Base-by-base conservation (phyloP, 2,888 invertebrate genomes). In the Lingula anatina region DNA sequence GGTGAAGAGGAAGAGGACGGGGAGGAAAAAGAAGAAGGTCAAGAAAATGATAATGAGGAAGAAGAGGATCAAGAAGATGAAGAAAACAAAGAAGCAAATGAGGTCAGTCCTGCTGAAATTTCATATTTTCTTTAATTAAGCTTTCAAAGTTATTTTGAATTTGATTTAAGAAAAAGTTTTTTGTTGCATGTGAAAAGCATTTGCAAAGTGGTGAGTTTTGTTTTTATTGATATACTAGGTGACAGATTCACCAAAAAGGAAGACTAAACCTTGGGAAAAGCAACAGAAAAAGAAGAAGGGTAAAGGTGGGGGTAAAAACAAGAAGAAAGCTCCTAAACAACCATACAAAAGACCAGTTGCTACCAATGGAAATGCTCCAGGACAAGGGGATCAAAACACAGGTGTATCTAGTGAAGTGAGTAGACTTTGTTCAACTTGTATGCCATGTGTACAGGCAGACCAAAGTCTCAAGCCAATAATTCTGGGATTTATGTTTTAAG, bases 201-300 rank as follows among this genome's bases (percentile, higher is more conserved):
- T n/a, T n/a, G n/a, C n/a, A n/a, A n/a, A n/a, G n/a, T n/a, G n/a
- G n/a, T n/a, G n/a, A n/a, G n/a, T n/a, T n/a, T n/a, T n/a, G n/a
- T n/a, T n/a, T n/a, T n/a, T n/a, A n/a, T n/a, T n/a, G n/a, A n/a
- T n/a, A n/a, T n/a, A n/a, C n/a, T n/a, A 42, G 37, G 47, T 35
- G 15, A 47, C 24, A 36, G 47, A 44, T 2, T 53, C 58, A 7
- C 47, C 51, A n/a, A 55, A 55, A 24, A 53, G 41, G 47, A 68
- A 88, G 69, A 86, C 62, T 24, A 73, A 90, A 53, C 86, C 86
- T 20, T 91, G 91, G 91, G 83, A 89, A 68, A 90, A 86, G 66
- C 85, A 86, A 73, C 75, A 74, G 51, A 83, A 71, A 50, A 68
- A 83, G 70, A 82, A 85, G 76, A 77, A 62, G 51, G 67, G 67